Evolutionary conservation across 1,140 invertebrate species (phyloP).

Genomic region (Drosophila parvula): DNA sequence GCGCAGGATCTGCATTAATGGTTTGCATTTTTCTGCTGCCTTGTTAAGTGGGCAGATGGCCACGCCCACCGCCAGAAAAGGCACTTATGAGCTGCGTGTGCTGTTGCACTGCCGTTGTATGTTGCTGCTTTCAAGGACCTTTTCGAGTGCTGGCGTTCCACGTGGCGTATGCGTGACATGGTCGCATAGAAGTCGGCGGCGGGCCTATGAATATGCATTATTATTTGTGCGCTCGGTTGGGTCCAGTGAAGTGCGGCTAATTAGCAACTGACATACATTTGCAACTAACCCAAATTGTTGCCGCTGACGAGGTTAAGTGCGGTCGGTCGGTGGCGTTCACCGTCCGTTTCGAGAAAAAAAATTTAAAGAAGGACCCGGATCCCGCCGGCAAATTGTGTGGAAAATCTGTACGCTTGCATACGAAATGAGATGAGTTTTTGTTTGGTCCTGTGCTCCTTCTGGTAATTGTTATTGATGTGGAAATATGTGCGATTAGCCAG

Average conservation of each 20-base stretch:
- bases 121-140: constrained; percentile 60
- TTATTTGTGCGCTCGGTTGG: constrained; percentile 37
- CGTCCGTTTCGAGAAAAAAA: constrained; percentile 9
- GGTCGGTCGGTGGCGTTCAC: not conserved
- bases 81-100: constrained; percentile 31
- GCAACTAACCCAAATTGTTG: constrained; percentile 44
- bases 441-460: constrained; percentile 30
- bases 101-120: constrained; percentile 6
- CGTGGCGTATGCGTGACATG: constrained; percentile 68
- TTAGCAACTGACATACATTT: constrained; percentile 71
- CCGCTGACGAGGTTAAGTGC: constrained; percentile 51
- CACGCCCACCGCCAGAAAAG: constrained; percentile 34
- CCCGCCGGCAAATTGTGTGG: constrained; percentile 52
- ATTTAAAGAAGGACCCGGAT: constrained; percentile 29
- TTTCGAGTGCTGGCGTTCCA: constrained; percentile 42
- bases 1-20: not conserved
- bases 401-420: constrained; percentile 55
- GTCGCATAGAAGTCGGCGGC: constrained; percentile 39
- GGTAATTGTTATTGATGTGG: constrained; percentile 74
- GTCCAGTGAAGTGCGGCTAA: constrained; percentile 61
- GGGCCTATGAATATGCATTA: constrained; percentile 68
- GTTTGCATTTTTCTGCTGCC: constrained; percentile 28
- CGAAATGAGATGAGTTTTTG: constrained; percentile 54
- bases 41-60: constrained; percentile 31
- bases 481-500: constrained; percentile 70